Evolutionary conservation across 2,888 invertebrate species (phyloP), one percentile per base, ranked within the genome.

Genomic region (Dermolepida albohirtum): DNA sequence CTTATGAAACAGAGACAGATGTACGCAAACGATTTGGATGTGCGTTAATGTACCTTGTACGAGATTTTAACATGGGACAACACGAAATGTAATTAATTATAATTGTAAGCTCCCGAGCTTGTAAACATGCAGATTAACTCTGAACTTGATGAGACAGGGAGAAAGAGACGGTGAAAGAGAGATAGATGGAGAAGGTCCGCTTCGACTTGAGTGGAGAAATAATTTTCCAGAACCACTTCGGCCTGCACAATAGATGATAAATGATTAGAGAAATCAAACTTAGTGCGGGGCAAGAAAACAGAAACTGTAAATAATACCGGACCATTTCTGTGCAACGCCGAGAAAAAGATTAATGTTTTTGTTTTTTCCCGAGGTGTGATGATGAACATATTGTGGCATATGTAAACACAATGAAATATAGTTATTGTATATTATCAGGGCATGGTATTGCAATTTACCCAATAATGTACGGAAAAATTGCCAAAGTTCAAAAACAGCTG

Each of bases 81-180:
- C 41, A 43, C 12, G 40, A 41, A 55, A 55, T 17, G 55, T 55
- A 40, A 55, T 55, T 55, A 55, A 55, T 55, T 55, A 55, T 41
- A 55, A 55, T 55, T 55, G 55, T 41, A 55, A 41, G 41, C 55
- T 27, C 41, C 22, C 40, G 10, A 41, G 55, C 55, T 40, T 55
- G 55, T 55, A 55, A 55, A 55, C 55, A 55, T 16, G 55, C 40
- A 55, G 27, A 41, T 55, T 43, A 55, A 55, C 55, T 41, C 55
- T 6, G 41, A 55, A 41, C 55, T 55, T 55, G 55, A 55, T 34
- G 34, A 34, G 34, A 34, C 34, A 34, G 10, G 6, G 47, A 41
- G 41, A 55, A 41, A 34, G 12, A 27, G 12, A 29, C 27, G 34
- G 34, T 1, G 34, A 34, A 34, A 34, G 34, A 10, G 10, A 34